Conservation (phyloP, 2,888 invertebrate species). For the Patella ulyssiponensis region DNA sequence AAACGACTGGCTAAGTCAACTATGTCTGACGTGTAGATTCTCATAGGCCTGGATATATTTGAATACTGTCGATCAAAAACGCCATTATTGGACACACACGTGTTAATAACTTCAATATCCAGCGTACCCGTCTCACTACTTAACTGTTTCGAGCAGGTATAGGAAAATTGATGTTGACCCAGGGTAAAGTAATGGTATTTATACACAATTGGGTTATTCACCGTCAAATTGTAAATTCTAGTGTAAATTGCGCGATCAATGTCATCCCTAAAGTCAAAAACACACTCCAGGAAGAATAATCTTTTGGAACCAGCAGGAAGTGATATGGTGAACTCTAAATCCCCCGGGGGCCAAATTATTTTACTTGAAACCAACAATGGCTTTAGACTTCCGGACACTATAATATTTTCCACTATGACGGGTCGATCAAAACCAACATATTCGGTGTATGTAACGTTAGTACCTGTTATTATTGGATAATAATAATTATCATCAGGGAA, state of each 20-base stretch:
- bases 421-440: neutral
- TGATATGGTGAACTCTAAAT: neutral
- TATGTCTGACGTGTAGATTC: slow-evolving; percentile 9
- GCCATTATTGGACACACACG: slow-evolving; percentile 16
- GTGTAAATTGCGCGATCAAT: slow-evolving; percentile 14
- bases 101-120: slow-evolving; percentile 10
- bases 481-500: neutral
- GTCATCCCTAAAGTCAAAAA: slow-evolving; percentile 16
- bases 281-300: slow-evolving; percentile 4
- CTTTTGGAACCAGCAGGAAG: neutral
- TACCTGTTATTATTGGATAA: neutral
- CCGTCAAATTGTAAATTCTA: neutral
- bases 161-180: slow-evolving; percentile 16
- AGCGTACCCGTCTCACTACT: neutral
- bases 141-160: slow-evolving; percentile 16
- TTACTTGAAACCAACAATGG: neutral
- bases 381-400: neutral
- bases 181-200: slow-evolving; percentile 16
- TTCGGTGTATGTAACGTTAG: neutral
- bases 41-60: slow-evolving; percentile 3
- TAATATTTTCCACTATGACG: neutral
- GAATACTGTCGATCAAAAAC: slow-evolving; percentile 25
- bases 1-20: slow-evolving; percentile 12
- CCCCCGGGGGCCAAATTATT: neutral
- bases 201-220: neutral